phyloP scores from a whole-genome alignment of 2,797 vertebrate genomes.

The Erpetoichthys calabaricus region DNA sequence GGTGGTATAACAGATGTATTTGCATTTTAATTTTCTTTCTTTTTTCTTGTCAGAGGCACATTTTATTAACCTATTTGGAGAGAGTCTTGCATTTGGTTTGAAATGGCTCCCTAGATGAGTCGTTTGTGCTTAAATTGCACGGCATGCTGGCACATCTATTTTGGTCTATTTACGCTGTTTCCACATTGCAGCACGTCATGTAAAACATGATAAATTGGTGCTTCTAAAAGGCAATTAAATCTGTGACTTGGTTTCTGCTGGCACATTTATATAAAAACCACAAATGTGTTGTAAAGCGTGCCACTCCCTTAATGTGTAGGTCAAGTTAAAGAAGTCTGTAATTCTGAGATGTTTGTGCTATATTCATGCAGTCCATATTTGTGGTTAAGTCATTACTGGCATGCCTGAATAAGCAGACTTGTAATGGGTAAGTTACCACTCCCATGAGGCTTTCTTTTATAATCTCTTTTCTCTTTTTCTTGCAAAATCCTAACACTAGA shows the following conservation, averaged over 20 bases:
- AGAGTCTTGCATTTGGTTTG: too few relatives aligned
- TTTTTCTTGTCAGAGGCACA: too few relatives aligned
- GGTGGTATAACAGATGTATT: too few relatives aligned
- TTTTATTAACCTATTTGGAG: too few relatives aligned
- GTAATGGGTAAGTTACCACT: constrained; percentile 31
- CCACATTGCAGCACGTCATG: constrained; percentile 37
- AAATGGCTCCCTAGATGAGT: constrained; percentile 19
- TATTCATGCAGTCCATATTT: constrained; percentile 37
- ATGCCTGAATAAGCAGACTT: constrained; percentile 45
- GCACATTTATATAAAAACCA: constrained; percentile 43
- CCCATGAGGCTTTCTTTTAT: constrained; percentile 26
- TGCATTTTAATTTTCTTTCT: too few relatives aligned
- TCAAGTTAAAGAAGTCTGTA: constrained; percentile 44
- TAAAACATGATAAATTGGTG: constrained; percentile 51
- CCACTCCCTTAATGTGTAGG: constrained; percentile 45
- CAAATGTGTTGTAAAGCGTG: constrained; percentile 46
- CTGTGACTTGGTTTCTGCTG: constrained; percentile 33
- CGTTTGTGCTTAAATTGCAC: constrained; percentile 37
- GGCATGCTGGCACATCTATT: constrained; percentile 34
- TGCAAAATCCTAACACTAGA: constrained; percentile 24
- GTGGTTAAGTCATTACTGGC: constrained; percentile 45
- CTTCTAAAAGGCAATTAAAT: constrained; percentile 48
- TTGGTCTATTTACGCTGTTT: constrained; percentile 42
- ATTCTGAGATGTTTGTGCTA: constrained; percentile 39
- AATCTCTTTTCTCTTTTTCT: neutral